Conservation (phyloP, 2,113 vertebrate genomes). For the Leptodactylus fuscus region DNA sequence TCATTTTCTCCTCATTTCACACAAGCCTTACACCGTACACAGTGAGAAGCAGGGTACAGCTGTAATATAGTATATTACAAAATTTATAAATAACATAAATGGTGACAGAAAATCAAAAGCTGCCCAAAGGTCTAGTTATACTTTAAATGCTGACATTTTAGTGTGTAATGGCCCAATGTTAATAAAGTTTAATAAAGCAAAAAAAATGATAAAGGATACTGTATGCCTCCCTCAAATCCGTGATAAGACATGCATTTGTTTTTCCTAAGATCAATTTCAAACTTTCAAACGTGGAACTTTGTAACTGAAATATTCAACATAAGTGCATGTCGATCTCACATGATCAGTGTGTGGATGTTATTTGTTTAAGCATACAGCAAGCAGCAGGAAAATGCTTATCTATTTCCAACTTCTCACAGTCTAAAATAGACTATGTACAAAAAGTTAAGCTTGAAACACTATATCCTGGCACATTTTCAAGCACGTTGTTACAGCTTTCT, state of each 20-base stretch:
- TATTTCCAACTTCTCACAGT: conserved; percentile 28
- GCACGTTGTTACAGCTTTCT: not conserved
- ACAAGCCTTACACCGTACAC: no score
- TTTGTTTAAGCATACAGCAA: conserved; percentile 30
- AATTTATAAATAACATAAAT: no score
- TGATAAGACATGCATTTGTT: not conserved
- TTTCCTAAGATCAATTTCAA: not conserved
- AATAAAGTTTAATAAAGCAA: no score
- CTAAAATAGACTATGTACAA: conserved; percentile 52
- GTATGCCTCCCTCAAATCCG: not conserved
- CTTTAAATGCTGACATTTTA: not conserved
- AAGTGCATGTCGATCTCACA: not conserved
- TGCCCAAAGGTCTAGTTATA: no score
- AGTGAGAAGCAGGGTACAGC: no score
- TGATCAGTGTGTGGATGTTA: not conserved
- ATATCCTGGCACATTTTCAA: conserved; percentile 43
- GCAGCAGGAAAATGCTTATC: conserved; percentile 33
- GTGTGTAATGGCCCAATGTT: no score
- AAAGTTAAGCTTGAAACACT: conserved; percentile 46
- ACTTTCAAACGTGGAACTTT: not conserved
- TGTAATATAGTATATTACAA: no score
- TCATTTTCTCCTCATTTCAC: no score
- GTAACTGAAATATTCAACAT: not conserved
- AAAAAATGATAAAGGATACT: not conserved
- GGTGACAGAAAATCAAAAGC: no score